Evolutionary conservation across 2,113 vertebrate genomes (phyloP).

Genomic region (Scophthalmus maximus): DNA sequence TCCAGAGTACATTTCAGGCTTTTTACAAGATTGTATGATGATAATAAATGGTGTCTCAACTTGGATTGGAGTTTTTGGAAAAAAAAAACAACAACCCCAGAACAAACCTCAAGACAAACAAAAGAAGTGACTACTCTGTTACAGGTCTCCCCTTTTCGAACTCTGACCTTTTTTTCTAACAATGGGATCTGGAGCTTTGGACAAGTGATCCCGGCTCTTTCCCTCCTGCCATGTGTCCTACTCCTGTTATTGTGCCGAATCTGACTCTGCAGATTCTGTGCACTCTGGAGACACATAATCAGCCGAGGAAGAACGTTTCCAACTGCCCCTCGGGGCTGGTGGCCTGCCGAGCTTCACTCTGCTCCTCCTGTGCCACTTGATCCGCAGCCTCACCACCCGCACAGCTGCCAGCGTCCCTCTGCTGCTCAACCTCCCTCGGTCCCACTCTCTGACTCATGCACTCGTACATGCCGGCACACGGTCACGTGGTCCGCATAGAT

Average conservation of each 20-base stretch:
- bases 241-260: not conserved
- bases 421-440: conserved; percentile 35
- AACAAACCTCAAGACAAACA: too few relatives aligned
- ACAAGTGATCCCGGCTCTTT: conserved; percentile 12
- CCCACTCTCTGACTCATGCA: conserved; percentile 29
- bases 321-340: conserved; percentile 36
- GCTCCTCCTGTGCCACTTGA: conserved; percentile 69
- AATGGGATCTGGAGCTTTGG: too few relatives aligned
- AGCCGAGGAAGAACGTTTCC: conserved; percentile 17
- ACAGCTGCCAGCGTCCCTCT: conserved; percentile 77
- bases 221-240: conserved; percentile 10
- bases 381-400: conserved; percentile 47
- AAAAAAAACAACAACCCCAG: too few relatives aligned
- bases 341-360: conserved; percentile 34
- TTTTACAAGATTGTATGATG: too few relatives aligned
- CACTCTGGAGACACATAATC: conserved; percentile 52
- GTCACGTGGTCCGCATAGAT: conserved; percentile 13
- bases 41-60: too few relatives aligned
- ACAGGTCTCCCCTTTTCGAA: not conserved
- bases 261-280: conserved; percentile 47
- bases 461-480: conserved; percentile 20
- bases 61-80: too few relatives aligned
- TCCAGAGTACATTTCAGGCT: too few relatives aligned
- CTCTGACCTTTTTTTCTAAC: not conserved
- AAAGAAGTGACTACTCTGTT: too few relatives aligned